Base-by-base conservation (phyloP, 2,888 invertebrate genomes). In the Phymatocera aterrima region DNA sequence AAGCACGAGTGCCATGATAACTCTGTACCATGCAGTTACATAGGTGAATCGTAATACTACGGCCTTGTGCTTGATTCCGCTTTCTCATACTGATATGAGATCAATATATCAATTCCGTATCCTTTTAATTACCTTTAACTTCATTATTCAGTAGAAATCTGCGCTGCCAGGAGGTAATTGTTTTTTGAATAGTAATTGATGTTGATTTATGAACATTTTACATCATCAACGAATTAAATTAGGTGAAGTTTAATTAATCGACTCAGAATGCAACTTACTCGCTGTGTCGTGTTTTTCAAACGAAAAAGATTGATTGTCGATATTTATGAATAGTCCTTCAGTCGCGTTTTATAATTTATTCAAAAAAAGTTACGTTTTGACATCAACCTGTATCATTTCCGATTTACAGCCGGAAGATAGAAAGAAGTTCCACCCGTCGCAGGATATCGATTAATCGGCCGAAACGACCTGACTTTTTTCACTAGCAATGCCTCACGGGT, bases 331-430 rank as follows among this genome's bases (percentile, higher is more conserved):
- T 15, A 10, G 28, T 21, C 15, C 28, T 57, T 3, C 15, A 28
- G 57, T 21, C 21, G 57, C n/a, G n/a, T n/a, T 57, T 57, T 57
- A 28, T 10, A 57, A 57, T 57, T 4, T 28, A 28, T 57, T 57
- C 28, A 51, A 4, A 57, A 28, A 57, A 57, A 57, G 57, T 12
- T 57, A 57, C 15, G 10, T 28, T 28, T 15, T 28, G 28, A 28
- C 57, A 57, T 57, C 57, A 57, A 28, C 24, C 15, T 57, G 57
- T 57, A 57, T 57, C 57, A 57, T 15, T 57, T 57, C 57, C 57
- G 57, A 28, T 57, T 57, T 28, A 12, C 24, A 57, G 57, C 57
- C 57, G 57, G 57, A 57, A 57, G 57, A 28, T 57, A 57, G 28
- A 57, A 57, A 15, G 57, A 28, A 57, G 10, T 12, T 57, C 57